phyloP scores from a whole-genome alignment of 2,113 vertebrate species.

The Galbula dea region DNA sequence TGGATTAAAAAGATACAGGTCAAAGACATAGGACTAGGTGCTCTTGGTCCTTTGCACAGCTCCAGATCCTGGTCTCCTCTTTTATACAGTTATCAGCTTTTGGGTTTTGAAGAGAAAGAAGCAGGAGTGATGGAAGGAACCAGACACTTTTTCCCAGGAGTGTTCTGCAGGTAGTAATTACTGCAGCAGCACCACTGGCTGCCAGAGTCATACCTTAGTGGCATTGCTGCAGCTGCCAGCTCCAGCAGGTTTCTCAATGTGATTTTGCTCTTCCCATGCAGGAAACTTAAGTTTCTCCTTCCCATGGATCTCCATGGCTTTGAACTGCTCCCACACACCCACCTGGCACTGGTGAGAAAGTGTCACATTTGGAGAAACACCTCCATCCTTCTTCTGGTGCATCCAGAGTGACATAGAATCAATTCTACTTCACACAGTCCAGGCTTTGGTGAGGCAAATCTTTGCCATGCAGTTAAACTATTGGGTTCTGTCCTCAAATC shows the following conservation, averaged over 20 bases:
- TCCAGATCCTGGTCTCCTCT: neutral
- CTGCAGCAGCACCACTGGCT: neutral
- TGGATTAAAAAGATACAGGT: conserved; percentile 6
- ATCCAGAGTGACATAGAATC: neutral
- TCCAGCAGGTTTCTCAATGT: neutral
- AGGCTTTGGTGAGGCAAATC: neutral
- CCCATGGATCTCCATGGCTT: neutral
- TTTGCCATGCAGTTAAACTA: neutral
- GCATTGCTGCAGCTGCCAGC: neutral
- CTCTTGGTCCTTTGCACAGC: neutral
- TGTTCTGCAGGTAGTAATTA: neutral
- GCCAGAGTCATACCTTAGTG: neutral
- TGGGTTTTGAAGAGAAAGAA: neutral
- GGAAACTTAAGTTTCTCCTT: neutral
- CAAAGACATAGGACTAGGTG: neutral
- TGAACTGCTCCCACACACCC: neutral
- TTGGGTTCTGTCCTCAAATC: neutral
- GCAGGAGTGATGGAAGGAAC: neutral
- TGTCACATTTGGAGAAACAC: neutral
- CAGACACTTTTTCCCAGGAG: neutral
- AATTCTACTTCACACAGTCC: neutral
- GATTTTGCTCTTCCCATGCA: neutral
- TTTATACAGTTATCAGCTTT: neutral
- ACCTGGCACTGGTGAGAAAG: neutral
- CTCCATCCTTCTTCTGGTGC: neutral